These are phyloP conservation scores for Temnopleurus reevesii DNA, from an alignment of 53 echinoderm and acorn worm genomes.

Conservation along the genomic window DNA sequence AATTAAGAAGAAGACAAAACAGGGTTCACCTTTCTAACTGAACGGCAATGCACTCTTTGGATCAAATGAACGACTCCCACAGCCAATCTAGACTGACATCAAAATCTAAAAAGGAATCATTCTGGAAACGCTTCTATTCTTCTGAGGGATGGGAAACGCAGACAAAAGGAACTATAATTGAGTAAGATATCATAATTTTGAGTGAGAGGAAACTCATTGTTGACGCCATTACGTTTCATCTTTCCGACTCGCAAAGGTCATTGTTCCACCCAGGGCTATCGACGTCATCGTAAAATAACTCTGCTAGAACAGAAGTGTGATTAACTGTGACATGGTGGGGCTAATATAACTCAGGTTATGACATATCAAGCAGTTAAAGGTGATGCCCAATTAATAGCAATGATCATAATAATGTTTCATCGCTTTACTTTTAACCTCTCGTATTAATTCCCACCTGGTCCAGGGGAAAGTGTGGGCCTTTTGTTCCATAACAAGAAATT, in stretches of 20 bases:
- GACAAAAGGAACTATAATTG: constrained; percentile 36
- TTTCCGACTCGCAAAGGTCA: neutral
- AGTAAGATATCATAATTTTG: neutral
- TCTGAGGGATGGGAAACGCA: neutral
- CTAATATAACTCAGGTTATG: neutral
- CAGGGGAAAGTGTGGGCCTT: no score
- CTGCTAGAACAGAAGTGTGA: neutral
- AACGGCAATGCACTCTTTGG: no score
- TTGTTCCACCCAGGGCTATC: neutral
- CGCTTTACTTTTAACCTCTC: no score
- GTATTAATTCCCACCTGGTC: no score
- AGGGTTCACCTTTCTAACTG: no score
- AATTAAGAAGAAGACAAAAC: no score
- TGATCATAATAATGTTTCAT: no score
- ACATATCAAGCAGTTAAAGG: neutral
- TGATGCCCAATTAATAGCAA: neutral
- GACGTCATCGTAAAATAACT: constrained; percentile 2
- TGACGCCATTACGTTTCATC: constrained; percentile 16
- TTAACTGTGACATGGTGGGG: neutral
- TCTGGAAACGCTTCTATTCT: no score
- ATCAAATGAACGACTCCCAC: no score
- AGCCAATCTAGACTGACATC: no score
- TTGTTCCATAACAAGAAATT: no score
- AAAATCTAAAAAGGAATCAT: no score
- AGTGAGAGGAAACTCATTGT: constrained; percentile 16